Percentiles rank a stretch among this genome's conserved stretches.
phyloP scores from a whole-genome alignment of 2,797 vertebrate species.

The Chloroceryle inda region DNA sequence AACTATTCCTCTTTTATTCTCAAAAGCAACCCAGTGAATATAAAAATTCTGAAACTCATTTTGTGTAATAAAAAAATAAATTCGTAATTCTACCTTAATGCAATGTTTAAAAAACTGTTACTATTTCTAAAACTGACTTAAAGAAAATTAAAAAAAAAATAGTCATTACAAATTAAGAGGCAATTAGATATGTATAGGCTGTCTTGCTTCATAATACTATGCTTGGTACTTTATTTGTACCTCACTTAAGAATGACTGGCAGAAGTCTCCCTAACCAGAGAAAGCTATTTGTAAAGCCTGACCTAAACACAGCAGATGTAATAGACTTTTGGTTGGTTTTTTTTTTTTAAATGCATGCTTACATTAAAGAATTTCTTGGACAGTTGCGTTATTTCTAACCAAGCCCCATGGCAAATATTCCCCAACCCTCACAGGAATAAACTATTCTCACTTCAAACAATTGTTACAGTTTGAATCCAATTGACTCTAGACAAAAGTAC shows the following conservation, averaged over 20 bases:
- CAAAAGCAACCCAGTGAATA: neutral
- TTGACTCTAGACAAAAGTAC: slow-evolving; percentile 90
- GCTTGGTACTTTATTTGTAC: neutral
- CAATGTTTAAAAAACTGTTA: neutral
- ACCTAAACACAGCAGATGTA: slow-evolving; percentile 42
- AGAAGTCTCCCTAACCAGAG: neutral
- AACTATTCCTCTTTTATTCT: neutral
- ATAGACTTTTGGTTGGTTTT: neutral
- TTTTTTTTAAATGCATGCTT: slow-evolving; percentile 1
- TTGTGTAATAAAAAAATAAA: neutral
- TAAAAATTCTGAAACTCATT: neutral
- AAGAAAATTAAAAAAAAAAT: neutral
- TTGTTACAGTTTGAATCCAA: slow-evolving; percentile 89
- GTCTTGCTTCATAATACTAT: neutral
- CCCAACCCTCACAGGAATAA: slow-evolving; percentile 81
- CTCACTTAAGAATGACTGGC: neutral
- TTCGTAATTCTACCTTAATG: neutral
- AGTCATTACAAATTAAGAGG: neutral
- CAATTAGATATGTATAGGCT: neutral
- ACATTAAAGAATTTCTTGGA: slow-evolving; percentile 75
- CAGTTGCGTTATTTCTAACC: slow-evolving; percentile 76
- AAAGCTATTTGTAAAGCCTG: slow-evolving; percentile 21
- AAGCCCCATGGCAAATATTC: slow-evolving; percentile 78
- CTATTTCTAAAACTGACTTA: neutral
- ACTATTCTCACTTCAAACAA: slow-evolving; percentile 88